Evolutionary conservation across 2,888 invertebrate species (phyloP).

Genomic region (Ichneumoninae sp.): DNA sequence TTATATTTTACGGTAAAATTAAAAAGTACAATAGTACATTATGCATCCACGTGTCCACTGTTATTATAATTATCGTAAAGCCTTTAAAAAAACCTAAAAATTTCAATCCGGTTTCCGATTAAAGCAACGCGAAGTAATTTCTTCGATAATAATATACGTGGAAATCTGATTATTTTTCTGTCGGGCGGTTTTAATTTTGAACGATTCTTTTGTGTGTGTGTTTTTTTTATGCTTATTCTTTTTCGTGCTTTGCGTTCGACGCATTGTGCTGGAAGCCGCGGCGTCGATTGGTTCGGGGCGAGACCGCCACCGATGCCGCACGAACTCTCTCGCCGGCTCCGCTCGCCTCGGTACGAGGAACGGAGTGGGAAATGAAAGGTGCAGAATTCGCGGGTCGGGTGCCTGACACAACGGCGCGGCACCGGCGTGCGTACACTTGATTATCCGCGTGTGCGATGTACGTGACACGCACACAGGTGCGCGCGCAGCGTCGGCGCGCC

Average conservation of each 20-base stretch:
- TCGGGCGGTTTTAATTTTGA: conserved; percentile 81
- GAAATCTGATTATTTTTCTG: conserved; percentile 83
- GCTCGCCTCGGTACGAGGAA: conserved; percentile 25
- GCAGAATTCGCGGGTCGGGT: conserved; percentile 11
- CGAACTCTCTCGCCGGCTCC: conserved; percentile 36
- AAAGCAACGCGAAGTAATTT: conserved; percentile 64
- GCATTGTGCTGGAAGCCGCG: conserved; percentile 15
- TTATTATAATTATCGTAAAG: conserved; percentile 30
- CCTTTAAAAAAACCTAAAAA: background rate
- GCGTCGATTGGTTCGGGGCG: conserved; percentile 38
- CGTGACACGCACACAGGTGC: conserved; percentile 15
- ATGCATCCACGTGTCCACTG: background rate
- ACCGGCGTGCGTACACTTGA: conserved; percentile 16
- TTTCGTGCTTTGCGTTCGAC: conserved; percentile 44
- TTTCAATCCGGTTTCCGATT: conserved; percentile 27
- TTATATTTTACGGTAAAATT: no score
- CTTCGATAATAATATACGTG: conserved; percentile 82
- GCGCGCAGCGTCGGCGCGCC: conserved; percentile 16
- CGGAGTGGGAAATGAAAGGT: conserved; percentile 53
- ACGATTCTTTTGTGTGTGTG: conserved; percentile 72
- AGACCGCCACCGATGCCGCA: conserved; percentile 49
- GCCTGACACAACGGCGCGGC: conserved; percentile 1
- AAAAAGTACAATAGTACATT: no score
- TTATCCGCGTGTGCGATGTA: background rate
- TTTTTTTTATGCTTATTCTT: conserved; percentile 30